phyloP scores from a whole-genome alignment of 2,888 invertebrate genomes.

The Keiferia lycopersicella region DNA sequence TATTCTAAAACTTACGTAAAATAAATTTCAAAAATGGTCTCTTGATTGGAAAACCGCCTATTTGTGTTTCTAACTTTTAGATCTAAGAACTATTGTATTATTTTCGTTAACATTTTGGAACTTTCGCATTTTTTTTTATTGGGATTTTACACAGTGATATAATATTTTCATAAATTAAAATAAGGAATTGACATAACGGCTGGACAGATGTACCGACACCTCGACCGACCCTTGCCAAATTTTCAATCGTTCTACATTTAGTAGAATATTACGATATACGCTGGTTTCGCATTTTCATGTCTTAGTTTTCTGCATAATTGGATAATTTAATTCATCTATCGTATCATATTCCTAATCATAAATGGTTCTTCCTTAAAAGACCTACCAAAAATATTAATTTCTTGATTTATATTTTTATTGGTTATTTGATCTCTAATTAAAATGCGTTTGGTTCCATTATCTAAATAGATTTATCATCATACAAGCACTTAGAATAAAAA shows the following conservation, averaged over 20 bases:
- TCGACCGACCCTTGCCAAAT: no score
- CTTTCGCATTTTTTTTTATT: not conserved
- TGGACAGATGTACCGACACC: no score
- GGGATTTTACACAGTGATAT: no score
- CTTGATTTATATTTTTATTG: no score
- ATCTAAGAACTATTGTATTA: constrained; percentile 15
- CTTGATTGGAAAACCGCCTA: constrained; percentile 35
- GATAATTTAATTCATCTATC: no score
- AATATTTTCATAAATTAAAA: no score
- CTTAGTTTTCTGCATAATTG: no score
- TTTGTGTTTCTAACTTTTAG: constrained; percentile 25
- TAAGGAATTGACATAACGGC: no score
- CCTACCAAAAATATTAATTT: no score
- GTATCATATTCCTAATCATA: not conserved
- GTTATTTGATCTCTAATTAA: not conserved
- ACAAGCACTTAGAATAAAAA: constrained; percentile 1
- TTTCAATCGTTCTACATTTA: no score
- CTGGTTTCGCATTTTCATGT: not conserved
- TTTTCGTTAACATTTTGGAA: not conserved
- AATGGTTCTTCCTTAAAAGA: not conserved
- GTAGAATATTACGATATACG: no score
- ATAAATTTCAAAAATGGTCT: constrained; percentile 29
- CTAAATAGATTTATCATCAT: not conserved
- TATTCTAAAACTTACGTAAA: not conserved
- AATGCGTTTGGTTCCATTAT: not conserved